Evolutionary conservation across 2,797 vertebrate species (phyloP).

Genomic region (Enteromius viviparus): DNA sequence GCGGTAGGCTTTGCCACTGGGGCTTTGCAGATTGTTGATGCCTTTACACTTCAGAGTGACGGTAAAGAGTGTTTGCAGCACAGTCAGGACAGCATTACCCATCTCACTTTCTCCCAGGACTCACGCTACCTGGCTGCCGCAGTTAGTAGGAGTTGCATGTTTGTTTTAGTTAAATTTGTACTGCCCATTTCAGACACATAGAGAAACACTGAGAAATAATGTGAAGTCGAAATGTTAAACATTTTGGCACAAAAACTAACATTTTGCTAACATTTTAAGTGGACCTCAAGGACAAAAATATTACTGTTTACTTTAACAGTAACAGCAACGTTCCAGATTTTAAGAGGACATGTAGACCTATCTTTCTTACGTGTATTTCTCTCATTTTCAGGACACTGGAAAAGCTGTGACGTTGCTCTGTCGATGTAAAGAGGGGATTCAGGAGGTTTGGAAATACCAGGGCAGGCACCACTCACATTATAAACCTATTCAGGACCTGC

Average conservation of each 20-base stretch:
- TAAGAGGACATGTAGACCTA: background rate
- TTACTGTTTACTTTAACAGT: background rate
- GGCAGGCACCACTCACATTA: constrained; percentile 88
- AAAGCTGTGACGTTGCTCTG: constrained; percentile 83
- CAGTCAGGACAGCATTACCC: constrained; percentile 79
- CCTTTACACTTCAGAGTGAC: constrained; percentile 79
- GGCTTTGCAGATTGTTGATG: constrained; percentile 83
- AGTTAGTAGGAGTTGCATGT: constrained; percentile 73
- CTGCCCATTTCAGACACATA: background rate
- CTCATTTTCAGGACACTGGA: constrained; percentile 79
- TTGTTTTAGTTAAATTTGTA: background rate
- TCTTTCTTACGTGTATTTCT: background rate
- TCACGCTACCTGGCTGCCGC: constrained; percentile 89
- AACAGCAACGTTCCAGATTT: background rate
- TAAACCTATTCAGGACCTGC: constrained; percentile 84
- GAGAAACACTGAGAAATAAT: constrained; percentile 21
- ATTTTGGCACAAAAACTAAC: background rate
- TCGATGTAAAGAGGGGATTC: constrained; percentile 46
- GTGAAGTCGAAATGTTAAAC: background rate
- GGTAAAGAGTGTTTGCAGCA: constrained; percentile 76
- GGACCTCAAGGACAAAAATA: background rate
- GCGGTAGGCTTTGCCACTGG: constrained; percentile 88
- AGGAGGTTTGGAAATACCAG: constrained; percentile 79
- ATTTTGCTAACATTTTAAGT: constrained; percentile 4
- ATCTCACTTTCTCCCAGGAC: constrained; percentile 88